A percentile compares a stretch with the other conserved stretches of the same genome.
Conservation (phyloP, 2,888 invertebrate species). For the Heterodera filipjevi region DNA sequence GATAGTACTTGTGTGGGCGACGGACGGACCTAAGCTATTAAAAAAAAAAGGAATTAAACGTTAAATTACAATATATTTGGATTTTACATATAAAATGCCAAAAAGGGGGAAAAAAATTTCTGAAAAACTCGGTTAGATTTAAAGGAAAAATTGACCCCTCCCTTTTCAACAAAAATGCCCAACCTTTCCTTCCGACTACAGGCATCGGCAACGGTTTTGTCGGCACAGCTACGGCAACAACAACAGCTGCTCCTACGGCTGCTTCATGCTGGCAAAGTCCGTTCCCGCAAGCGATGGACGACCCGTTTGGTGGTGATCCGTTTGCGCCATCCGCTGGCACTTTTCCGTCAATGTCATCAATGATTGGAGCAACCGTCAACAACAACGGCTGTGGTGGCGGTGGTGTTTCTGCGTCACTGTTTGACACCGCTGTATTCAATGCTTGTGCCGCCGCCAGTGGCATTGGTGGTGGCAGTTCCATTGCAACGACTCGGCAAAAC, state of each 20-base stretch:
- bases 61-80: too few species aligned
- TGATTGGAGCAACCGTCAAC: too few species aligned
- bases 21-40: too few species aligned
- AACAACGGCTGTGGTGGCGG: background rate
- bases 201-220: background rate
- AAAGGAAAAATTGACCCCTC: too few species aligned
- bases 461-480: background rate
- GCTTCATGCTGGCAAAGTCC: conserved; percentile 6
- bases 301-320: conserved; percentile 49
- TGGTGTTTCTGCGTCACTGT: background rate
- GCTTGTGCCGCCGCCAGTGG: background rate
- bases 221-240: background rate
- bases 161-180: too few species aligned
- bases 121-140: too few species aligned
- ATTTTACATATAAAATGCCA: too few species aligned
- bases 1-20: too few species aligned
- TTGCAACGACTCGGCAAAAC: background rate
- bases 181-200: too few species aligned
- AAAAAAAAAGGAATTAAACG: too few species aligned
- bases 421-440: too few species aligned
- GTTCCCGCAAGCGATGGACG: conserved; percentile 22
- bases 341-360: background rate
- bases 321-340: conserved; percentile 18
- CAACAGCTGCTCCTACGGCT: background rate
- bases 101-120: too few species aligned